A percentile compares a stretch with the other conserved stretches of the same genome.
Conservation (phyloP, 2,888 invertebrate species). For the Ptychoptera contaminata region DNA sequence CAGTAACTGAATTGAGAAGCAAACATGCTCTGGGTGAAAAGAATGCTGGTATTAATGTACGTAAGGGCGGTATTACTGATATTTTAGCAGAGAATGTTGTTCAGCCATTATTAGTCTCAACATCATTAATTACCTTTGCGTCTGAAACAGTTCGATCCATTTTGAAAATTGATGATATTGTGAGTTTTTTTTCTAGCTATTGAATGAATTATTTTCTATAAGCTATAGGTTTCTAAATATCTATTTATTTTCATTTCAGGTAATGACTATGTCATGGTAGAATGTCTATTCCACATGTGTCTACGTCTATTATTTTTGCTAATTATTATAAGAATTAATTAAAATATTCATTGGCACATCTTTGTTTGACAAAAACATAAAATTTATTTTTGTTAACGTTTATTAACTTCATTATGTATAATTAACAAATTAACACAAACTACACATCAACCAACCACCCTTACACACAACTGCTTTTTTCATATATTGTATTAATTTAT, state of each 20-base stretch:
- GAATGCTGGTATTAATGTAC: slow-evolving; percentile 89
- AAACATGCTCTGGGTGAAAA: slow-evolving; percentile 77
- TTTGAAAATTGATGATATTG: slow-evolving; percentile 98
- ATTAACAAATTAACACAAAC: too few relatives aligned
- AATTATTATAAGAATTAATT: too few relatives aligned
- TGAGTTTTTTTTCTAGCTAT: slow-evolving; percentile 27
- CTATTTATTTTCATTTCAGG: neutral
- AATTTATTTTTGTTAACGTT: too few relatives aligned
- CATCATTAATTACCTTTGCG: slow-evolving; percentile 82
- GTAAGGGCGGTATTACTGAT: slow-evolving; percentile 91
- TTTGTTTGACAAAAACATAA: too few relatives aligned
- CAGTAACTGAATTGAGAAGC: slow-evolving; percentile 91
- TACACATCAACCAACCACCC: too few relatives aligned
- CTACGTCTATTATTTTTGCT: too few relatives aligned
- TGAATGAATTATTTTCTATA: neutral
- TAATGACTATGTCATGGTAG: neutral
- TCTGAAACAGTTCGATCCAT: slow-evolving; percentile 96
- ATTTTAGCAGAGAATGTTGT: slow-evolving; percentile 95
- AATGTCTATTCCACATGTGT: too few relatives aligned
- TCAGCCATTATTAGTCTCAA: slow-evolving; percentile 90
- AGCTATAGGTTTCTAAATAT: neutral
- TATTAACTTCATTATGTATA: too few relatives aligned
- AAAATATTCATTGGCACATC: too few relatives aligned
- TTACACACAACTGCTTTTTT: neutral
- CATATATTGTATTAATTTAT: neutral